phyloP scores from a whole-genome alignment of 2,113 vertebrate species.

The Mirounga angustirostris region DNA sequence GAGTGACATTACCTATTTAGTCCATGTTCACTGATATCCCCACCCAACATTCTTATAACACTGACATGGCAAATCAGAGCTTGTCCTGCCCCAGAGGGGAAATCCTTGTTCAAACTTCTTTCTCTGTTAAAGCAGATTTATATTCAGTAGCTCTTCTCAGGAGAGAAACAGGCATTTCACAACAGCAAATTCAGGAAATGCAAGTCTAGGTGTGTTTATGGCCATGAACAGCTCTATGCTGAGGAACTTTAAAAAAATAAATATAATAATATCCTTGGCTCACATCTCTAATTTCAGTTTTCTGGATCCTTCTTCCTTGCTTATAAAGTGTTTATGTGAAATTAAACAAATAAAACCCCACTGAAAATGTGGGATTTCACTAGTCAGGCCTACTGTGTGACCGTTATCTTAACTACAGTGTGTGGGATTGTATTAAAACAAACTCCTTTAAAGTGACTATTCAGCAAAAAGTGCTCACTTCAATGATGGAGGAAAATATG shows the following conservation, averaged over 20 bases:
- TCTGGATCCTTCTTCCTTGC: neutral
- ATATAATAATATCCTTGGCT: neutral
- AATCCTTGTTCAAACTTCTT: conserved; percentile 71
- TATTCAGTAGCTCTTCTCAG: neutral
- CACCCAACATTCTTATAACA: conserved; percentile 79
- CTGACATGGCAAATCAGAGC: conserved; percentile 80
- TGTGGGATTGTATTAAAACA: neutral
- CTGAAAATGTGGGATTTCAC: neutral
- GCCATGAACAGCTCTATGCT: neutral
- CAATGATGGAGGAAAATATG: neutral
- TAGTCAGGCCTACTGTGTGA: neutral
- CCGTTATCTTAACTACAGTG: conserved; percentile 3
- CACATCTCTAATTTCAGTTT: neutral
- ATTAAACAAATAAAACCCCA: neutral
- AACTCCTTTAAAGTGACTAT: neutral
- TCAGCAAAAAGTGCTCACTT: neutral
- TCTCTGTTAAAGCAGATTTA: conserved; percentile 66
- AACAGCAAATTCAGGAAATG: neutral
- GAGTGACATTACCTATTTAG: neutral
- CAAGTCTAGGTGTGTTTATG: neutral
- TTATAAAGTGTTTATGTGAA: neutral
- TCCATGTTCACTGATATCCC: conserved; percentile 61
- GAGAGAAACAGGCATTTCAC: conserved; percentile 19
- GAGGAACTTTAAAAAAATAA: neutral
- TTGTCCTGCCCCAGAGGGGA: conserved; percentile 79